Base-by-base conservation (phyloP, 2,888 invertebrate genomes). In the Aspidiotus destructor region DNA sequence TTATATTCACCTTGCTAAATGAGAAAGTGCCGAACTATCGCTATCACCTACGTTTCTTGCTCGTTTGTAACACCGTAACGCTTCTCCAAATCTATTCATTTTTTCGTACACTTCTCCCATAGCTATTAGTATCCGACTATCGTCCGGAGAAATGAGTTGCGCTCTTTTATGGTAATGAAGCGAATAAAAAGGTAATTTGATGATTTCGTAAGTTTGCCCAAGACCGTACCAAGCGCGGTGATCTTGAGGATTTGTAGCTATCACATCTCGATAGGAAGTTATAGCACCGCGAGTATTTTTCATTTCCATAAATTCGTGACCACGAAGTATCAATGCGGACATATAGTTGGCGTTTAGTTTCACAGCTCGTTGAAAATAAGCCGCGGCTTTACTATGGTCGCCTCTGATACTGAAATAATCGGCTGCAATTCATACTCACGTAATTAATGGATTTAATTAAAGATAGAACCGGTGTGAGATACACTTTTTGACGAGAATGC, bases 231-330 rank as follows among this genome's bases (percentile, higher is more conserved):
- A 99, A 1, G 97, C 98, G 72, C 98, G 84, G 76, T 94, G 97
- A 78, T 98, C 97, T 72, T 91, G 83, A 75, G 88, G 84, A 77
- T 98, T 96, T 1, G 96, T 91, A 80, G 96, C 93, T 91, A 97
- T 91, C 57, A 98, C 98, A 78, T 94, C 92, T 74, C 97, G 82
- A 77, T 99, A 99, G 74, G 97, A 93, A 76, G 96, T 93, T 76
- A 98, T 96, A 16, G 98, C 98, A n/a, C 96, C 97, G 79, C 93
- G 92, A 0, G 94, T 92, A 78, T 98, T 98, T 78, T 98, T 98
- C 79, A 98, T 84, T 80, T 99, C 98, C 88, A 99, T 94, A 78
- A 92, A 98, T 78, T 99, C 98, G 77, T 99, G 99, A 0, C 99
- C 99, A 86, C 99, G 92, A 60, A 99, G 81, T 3, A 96, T 98